Percentiles rank a stretch among this genome's conserved stretches.
These are phyloP conservation scores for Chaetophractus vellerosus DNA, from an alignment of 2,797 vertebrate species.

Conservation along the genomic window DNA sequence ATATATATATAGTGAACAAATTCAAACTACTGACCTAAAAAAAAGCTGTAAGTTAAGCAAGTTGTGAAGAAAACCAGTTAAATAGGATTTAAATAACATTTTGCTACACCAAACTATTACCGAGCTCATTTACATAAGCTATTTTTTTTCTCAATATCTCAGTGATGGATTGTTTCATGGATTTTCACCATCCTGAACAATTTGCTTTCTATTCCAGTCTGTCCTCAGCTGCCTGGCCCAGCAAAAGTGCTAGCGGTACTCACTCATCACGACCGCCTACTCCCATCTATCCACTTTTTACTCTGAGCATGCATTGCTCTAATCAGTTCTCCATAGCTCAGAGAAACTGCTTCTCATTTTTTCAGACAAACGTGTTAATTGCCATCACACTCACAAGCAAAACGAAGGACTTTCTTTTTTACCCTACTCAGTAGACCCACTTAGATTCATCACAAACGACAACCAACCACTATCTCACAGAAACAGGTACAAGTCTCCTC, in stretches of 20 bases:
- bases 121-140: neutral
- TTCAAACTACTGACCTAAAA: conserved; percentile 31
- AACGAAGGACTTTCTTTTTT: conserved; percentile 61
- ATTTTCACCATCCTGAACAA: neutral
- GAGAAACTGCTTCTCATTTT: conserved; percentile 42
- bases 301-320: conserved; percentile 55
- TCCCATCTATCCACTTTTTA: neutral
- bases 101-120: neutral
- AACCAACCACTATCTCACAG: neutral
- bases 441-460: neutral
- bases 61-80: neutral
- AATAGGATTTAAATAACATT: neutral
- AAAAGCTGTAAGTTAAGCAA: neutral
- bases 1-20: neutral
- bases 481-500: neutral
- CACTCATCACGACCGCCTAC: neutral
- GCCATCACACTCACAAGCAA: conserved; percentile 43
- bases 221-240: conserved; percentile 44
- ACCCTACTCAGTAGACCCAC: neutral
- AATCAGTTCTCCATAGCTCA: conserved; percentile 64
- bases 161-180: neutral
- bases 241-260: neutral
- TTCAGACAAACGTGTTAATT: conserved; percentile 75
- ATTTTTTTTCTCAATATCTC: neutral
- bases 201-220: conserved; percentile 53